These are phyloP conservation scores for Hippocampus guttulatus DNA, from an alignment of 2,113 vertebrate genomes.

Conservation along the genomic window DNA sequence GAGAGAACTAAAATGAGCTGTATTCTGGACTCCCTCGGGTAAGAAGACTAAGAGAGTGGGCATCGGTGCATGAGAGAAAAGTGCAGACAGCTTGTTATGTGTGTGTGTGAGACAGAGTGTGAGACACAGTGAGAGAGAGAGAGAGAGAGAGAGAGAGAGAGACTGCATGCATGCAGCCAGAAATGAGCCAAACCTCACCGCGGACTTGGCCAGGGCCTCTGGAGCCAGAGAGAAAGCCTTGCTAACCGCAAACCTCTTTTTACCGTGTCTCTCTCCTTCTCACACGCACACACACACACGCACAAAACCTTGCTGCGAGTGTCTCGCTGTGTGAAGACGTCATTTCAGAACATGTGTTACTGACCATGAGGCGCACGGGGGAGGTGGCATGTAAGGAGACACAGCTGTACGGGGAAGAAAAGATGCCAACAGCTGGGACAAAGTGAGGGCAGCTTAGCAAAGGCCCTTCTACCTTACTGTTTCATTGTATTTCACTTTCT, in stretches of 20 bases:
- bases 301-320: conserved; percentile 34
- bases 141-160: conserved; percentile 11
- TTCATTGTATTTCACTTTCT: conserved; percentile 48
- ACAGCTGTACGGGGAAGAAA: conserved; percentile 19
- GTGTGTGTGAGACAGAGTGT: conserved; percentile 18
- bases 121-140: conserved; percentile 8
- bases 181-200: conserved; percentile 67
- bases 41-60: conserved; percentile 32
- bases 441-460: conserved; percentile 47
- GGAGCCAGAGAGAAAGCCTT: conserved; percentile 71
- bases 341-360: conserved; percentile 61
- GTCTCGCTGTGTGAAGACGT: conserved; percentile 59
- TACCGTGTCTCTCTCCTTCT: conserved; percentile 30
- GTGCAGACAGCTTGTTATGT: conserved; percentile 25
- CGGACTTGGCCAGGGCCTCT: conserved; percentile 72
- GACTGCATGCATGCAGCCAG: conserved; percentile 26
- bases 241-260: conserved; percentile 63
- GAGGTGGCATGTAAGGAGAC: conserved; percentile 42
- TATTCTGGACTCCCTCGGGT: not conserved
- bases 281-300: not conserved
- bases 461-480: not conserved
- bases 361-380: conserved; percentile 40
- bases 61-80: conserved; percentile 26
- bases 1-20: not conserved
- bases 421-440: conserved; percentile 19